Evolutionary conservation across 2,888 invertebrate genomes (phyloP).

Genomic region (Rhaphigaster nebulosa): DNA sequence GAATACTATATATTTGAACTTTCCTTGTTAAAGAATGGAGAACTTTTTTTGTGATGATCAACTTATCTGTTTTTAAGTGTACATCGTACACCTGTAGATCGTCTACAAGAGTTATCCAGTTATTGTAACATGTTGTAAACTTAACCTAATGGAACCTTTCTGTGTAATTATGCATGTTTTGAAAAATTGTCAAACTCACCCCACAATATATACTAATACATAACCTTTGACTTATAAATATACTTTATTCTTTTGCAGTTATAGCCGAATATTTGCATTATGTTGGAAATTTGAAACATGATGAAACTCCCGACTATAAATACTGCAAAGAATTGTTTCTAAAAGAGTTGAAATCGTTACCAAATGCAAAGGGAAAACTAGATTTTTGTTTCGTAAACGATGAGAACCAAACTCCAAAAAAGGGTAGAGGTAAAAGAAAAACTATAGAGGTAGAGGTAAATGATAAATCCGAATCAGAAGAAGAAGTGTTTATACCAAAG

Average conservation of each 20-base stretch:
- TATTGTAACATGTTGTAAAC: too few species aligned
- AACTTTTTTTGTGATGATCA: too few species aligned
- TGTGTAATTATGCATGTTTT: too few species aligned
- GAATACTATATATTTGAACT: too few species aligned
- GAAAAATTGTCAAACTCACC: too few species aligned
- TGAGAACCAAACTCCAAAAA: conserved; percentile 46
- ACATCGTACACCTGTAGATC: too few species aligned
- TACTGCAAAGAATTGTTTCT: conserved; percentile 78
- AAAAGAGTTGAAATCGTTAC: conserved; percentile 75
- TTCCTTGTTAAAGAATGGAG: too few species aligned
- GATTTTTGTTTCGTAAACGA: conserved; percentile 70
- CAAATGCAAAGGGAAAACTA: conserved; percentile 73
- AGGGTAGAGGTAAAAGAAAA: conserved; percentile 60
- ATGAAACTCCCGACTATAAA: conserved; percentile 81
- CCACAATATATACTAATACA: neutral
- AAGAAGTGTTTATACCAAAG: conserved; percentile 3
- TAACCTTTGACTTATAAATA: conserved; percentile 63
- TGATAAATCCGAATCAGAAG: conserved; percentile 35
- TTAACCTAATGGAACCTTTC: too few species aligned
- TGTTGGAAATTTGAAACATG: conserved; percentile 77
- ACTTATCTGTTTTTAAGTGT: too few species aligned
- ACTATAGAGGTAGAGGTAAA: conserved; percentile 55
- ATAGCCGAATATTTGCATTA: conserved; percentile 79
- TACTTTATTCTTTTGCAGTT: conserved; percentile 70
- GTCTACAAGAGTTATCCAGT: too few species aligned